Percentiles rank a stretch among this genome's conserved stretches.
Evolutionary conservation across 2,113 vertebrate genomes (phyloP).

Genomic region (Malurus cyaneus): DNA sequence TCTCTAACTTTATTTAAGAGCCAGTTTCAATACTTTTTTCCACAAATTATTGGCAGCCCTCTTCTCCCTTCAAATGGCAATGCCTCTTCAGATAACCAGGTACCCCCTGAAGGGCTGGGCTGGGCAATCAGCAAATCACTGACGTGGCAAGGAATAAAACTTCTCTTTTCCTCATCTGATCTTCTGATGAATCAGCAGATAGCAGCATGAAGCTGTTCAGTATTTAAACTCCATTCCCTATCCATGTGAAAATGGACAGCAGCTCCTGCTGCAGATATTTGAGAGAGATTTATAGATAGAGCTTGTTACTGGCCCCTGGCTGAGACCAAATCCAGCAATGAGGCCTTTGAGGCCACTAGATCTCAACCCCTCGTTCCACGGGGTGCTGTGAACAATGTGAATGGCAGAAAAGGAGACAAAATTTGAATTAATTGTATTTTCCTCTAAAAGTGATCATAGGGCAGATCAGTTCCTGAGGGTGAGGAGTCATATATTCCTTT

Average conservation of each 20-base stretch:
- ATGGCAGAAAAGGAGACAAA: neutral
- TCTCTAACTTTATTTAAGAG: neutral
- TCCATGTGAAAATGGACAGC: neutral
- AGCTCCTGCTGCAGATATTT: neutral
- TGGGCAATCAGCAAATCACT: neutral
- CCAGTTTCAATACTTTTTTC: neutral
- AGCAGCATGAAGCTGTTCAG: neutral
- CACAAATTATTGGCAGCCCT: neutral
- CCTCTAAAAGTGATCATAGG: neutral
- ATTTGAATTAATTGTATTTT: neutral
- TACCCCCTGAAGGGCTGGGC: neutral
- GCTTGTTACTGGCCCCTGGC: neutral
- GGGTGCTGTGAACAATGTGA: neutral
- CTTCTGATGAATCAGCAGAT: neutral
- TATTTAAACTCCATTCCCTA: neutral
- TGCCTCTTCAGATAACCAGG: neutral
- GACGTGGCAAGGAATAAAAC: neutral
- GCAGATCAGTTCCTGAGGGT: neutral
- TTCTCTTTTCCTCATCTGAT: neutral
- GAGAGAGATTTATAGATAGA: neutral
- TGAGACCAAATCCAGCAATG: neutral
- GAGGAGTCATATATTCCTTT: neutral
- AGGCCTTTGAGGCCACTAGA: neutral
- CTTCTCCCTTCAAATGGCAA: neutral
- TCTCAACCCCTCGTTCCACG: neutral